phyloP scores from a whole-genome alignment of 2,113 vertebrate species.

The Heloderma charlesbogerti region DNA sequence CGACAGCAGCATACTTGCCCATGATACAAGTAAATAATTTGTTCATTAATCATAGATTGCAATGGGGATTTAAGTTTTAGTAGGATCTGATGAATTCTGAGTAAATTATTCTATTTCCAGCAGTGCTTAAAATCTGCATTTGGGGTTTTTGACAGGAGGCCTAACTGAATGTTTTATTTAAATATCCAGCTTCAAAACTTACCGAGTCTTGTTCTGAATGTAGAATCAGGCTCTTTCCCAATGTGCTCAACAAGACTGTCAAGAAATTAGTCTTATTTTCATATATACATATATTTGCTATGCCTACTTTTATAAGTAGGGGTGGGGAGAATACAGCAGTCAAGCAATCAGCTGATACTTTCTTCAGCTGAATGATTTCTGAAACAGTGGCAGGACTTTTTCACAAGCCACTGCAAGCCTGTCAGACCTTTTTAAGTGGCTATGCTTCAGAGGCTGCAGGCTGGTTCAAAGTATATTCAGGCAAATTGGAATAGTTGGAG shows the following conservation, averaged over 20 bases:
- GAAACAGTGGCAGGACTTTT: background rate
- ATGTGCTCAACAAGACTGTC: background rate
- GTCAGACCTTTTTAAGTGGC: slow-evolving; percentile 29
- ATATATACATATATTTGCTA: background rate
- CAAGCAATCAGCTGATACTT: background rate
- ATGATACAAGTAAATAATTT: background rate
- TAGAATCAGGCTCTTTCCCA: background rate
- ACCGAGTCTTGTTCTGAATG: background rate
- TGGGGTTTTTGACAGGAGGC: background rate
- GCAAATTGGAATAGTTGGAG: background rate
- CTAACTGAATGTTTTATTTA: background rate
- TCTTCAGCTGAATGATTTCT: background rate
- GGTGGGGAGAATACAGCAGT: background rate
- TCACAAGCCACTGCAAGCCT: background rate
- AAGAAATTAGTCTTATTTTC: slow-evolving; percentile 9
- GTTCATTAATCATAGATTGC: background rate
- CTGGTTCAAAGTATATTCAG: background rate
- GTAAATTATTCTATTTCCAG: background rate
- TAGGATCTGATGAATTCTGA: background rate
- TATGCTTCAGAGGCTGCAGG: background rate
- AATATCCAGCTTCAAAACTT: background rate
- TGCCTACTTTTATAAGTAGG: background rate
- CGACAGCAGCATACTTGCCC: background rate
- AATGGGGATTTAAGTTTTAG: background rate
- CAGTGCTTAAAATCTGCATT: background rate